Evolutionary conservation across 2,888 invertebrate species (phyloP), one percentile per base, ranked within the genome.

Genomic region (Leptura quadrifasciata): DNA sequence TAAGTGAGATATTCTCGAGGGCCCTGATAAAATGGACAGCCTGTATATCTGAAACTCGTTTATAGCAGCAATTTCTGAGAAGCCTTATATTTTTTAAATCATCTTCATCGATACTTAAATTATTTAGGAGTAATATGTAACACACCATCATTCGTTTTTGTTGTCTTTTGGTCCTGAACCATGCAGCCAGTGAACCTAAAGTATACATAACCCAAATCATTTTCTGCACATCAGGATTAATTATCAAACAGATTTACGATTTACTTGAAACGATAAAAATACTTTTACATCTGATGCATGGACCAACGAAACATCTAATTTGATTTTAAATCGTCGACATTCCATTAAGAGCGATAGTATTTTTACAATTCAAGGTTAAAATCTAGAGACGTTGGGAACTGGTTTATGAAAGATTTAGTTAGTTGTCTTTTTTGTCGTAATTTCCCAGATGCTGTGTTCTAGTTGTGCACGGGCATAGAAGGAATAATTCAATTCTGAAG

Each of bases 371-470:
- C 60, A 60, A 60, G 27, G 60, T 60, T 60, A 60, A 60, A 15
- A 27, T n/a, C 60, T 15, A 27, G 21, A 27, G n/a, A n/a, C 60
- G n/a, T 15, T 10, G 8, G n/a, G 60, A 27, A 60, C 60, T 47
- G n/a, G 47, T 47, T 47, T n/a, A 15, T n/a, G n/a, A 27, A n/a
- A 60, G 27, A 27, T 60, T 60, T 60, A 60, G 60, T 60, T 60
- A 60, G 60, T 60, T 60, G 20, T 5, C n/a, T 60, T 60, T 60
- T 24, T 58, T 15, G 24, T 58, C 20, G 58, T 58, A 58, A 58
- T 58, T 58, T 58, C 58, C 58, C 58, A 58, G 20, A 58, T 58
- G 58, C 15, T 58, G 21, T 58, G 58, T 58, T 58, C 58, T 24
- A 58, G 21, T 58, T 58, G 18, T 58, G 21, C 18, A 24, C 15